These are phyloP conservation scores for Plotosus lineatus DNA, from an alignment of 2,113 vertebrate genomes.

Conservation along the genomic window DNA sequence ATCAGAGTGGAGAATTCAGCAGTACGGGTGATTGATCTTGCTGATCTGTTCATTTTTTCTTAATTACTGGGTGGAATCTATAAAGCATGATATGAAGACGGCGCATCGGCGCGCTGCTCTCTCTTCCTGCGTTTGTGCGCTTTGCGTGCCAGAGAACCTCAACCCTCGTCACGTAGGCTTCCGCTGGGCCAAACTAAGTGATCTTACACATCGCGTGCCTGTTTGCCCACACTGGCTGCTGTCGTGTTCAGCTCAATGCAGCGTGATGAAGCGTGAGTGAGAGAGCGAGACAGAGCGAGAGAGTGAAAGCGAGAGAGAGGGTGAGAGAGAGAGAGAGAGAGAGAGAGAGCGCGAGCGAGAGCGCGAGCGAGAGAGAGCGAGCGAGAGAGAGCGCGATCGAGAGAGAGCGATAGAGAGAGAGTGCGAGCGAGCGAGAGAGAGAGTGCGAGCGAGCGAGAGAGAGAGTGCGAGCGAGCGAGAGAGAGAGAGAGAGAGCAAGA, in stretches of 20 bases:
- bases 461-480: background rate
- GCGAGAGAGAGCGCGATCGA: conserved; percentile 1
- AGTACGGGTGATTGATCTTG: no score
- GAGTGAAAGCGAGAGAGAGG: conserved; percentile 17
- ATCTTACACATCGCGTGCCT: conserved; percentile 45
- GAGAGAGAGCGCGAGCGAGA: conserved; percentile 13
- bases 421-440: conserved; percentile 16
- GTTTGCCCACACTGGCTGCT: conserved; percentile 32
- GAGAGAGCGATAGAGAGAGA: background rate
- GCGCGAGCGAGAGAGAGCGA: conserved; percentile 8
- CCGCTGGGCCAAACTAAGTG: conserved; percentile 34
- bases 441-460: conserved; percentile 34
- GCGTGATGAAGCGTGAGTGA: conserved; percentile 34
- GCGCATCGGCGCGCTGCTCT: no score
- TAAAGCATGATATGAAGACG: no score
- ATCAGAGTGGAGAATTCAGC: no score
- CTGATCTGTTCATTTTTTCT: no score
- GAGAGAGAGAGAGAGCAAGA: conserved; percentile 7
- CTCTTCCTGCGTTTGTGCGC: background rate
- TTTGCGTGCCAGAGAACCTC: conserved; percentile 7
- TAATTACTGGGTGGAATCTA: no score
- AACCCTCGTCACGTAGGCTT: conserved; percentile 20
- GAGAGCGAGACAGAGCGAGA: background rate
- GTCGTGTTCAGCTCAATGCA: conserved; percentile 32
- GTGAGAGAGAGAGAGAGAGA: background rate